Evolutionary conservation across 2,797 vertebrate species (phyloP).

Genomic region (Sebastes cheni): DNA sequence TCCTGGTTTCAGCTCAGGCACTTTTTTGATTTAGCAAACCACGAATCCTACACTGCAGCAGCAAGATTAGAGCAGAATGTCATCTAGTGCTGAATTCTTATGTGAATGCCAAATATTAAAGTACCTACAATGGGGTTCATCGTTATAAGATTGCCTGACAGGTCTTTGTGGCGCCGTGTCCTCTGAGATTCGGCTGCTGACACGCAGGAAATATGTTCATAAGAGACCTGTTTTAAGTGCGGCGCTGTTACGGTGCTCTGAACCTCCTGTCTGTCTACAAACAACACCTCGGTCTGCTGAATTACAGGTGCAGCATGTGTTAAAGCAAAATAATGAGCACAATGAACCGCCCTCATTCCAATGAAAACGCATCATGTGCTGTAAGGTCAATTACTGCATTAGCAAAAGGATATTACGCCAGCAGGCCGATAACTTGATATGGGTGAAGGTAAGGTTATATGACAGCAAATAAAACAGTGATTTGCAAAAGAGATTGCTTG

Average conservation of each 20-base stretch:
- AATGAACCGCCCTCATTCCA: slow-evolving; percentile 32
- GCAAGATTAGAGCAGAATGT: slow-evolving; percentile 69
- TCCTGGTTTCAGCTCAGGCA: slow-evolving; percentile 54
- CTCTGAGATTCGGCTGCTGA: slow-evolving; percentile 50
- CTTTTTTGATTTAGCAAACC: slow-evolving; percentile 68
- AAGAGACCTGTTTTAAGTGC: slow-evolving; percentile 38
- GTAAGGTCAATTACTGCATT: slow-evolving; percentile 65
- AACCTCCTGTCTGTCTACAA: slow-evolving; percentile 21
- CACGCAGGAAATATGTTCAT: slow-evolving; percentile 42
- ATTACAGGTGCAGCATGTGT: slow-evolving; percentile 35
- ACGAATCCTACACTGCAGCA: slow-evolving; percentile 38
- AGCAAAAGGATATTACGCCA: slow-evolving; percentile 49
- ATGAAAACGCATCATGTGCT: slow-evolving; percentile 57
- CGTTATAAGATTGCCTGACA: slow-evolving; percentile 54
- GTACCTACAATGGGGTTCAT: slow-evolving; percentile 62
- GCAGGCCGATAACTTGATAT: slow-evolving; percentile 45
- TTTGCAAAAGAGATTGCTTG: slow-evolving; percentile 80
- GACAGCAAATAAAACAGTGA: slow-evolving; percentile 78
- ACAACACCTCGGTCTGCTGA: slow-evolving; percentile 12
- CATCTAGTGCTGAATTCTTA: slow-evolving; percentile 58
- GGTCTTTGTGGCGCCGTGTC: slow-evolving; percentile 49
- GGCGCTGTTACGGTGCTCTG: neutral
- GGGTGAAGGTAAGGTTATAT: slow-evolving; percentile 70
- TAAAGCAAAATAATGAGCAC: slow-evolving; percentile 53
- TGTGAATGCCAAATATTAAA: slow-evolving; percentile 72